Conservation (phyloP, 2,797 vertebrate species). For the Syngnathus rostellatus region DNA sequence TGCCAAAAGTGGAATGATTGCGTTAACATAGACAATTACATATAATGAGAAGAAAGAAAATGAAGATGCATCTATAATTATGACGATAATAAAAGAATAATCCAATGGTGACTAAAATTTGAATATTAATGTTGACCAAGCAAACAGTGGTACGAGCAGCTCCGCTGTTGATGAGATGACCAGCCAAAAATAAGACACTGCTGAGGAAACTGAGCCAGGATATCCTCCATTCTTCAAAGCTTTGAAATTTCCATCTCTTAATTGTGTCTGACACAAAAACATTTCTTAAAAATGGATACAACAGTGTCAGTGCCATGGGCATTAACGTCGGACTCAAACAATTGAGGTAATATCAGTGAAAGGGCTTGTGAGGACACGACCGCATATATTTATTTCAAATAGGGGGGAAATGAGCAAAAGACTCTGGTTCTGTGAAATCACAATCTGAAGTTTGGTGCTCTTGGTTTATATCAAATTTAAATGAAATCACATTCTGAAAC, state of each 20-base stretch:
- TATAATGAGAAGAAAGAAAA: conserved; percentile 14
- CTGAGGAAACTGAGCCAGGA: background rate
- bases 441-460: background rate
- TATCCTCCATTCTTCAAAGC: conserved; percentile 4
- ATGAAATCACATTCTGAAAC: background rate
- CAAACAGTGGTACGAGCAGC: background rate
- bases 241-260: background rate
- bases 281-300: background rate
- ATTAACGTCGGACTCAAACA: background rate
- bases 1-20: no score
- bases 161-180: background rate
- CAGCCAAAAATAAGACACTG: conserved; percentile 3
- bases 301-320: background rate
- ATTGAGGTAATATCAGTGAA: background rate
- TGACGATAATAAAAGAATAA: background rate
- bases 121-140: background rate
- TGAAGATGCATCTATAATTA: background rate
- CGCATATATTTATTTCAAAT: background rate
- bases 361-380: background rate
- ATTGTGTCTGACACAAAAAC: background rate
- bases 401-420: background rate
- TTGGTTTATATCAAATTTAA: no score
- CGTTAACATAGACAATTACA: background rate
- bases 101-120: background rate
- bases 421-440: background rate